phyloP scores from a whole-genome alignment of 2,113 vertebrate genomes.

The Sinocyclocheilus maitianheensis region DNA sequence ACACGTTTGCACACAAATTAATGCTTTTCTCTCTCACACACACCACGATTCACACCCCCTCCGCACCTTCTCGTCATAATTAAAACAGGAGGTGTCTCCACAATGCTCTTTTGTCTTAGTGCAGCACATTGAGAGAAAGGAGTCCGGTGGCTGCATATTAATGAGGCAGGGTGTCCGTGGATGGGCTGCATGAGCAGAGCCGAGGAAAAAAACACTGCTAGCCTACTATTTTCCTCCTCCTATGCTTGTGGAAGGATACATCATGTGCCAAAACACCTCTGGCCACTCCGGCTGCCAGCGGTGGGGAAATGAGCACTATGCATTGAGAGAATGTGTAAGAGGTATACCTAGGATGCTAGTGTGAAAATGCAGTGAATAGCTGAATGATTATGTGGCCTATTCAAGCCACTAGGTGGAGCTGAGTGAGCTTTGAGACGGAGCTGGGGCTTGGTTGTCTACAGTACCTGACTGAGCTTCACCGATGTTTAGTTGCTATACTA shows the following conservation, averaged over 20 bases:
- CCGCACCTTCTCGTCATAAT: slow-evolving; percentile 70
- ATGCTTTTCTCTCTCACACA: slow-evolving; percentile 35
- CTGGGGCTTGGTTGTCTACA: slow-evolving; percentile 40
- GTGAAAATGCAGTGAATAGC: slow-evolving; percentile 31
- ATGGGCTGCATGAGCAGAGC: slow-evolving; percentile 72
- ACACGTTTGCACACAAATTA: slow-evolving; percentile 16
- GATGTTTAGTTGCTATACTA: slow-evolving; percentile 16
- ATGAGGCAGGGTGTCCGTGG: slow-evolving; percentile 73
- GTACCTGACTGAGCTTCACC: slow-evolving; percentile 19
- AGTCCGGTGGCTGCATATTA: slow-evolving; percentile 72
- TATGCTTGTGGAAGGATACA: slow-evolving; percentile 72
- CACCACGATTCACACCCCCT: slow-evolving; percentile 51
- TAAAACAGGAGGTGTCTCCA: slow-evolving; percentile 77
- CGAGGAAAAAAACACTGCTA: slow-evolving; percentile 71
- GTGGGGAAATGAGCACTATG: slow-evolving; percentile 69
- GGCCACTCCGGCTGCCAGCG: slow-evolving; percentile 64
- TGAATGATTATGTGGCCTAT: not conserved
- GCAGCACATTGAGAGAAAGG: slow-evolving; percentile 62
- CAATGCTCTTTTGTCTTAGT: slow-evolving; percentile 80
- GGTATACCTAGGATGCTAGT: slow-evolving; percentile 55
- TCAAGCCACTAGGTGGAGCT: slow-evolving; percentile 67
- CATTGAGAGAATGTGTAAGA: slow-evolving; percentile 66
- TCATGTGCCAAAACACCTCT: slow-evolving; percentile 58
- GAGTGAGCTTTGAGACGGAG: slow-evolving; percentile 57
- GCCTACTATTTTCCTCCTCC: slow-evolving; percentile 68